Base-by-base conservation (phyloP, 2,888 invertebrate genomes). In the Drosophila meridiana region DNA sequence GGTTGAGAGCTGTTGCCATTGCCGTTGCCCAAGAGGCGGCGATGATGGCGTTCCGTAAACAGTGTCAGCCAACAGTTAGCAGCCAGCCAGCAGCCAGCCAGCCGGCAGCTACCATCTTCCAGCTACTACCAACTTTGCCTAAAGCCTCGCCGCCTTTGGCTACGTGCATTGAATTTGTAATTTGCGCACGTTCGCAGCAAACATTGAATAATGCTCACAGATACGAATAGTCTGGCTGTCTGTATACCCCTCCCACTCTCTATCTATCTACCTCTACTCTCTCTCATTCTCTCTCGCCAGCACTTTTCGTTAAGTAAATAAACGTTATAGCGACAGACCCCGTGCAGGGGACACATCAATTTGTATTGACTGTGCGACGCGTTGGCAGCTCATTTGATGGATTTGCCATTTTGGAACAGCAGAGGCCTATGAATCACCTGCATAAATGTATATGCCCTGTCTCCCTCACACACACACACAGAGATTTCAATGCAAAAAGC, bases 161-260 rank as follows among this genome's bases (percentile, higher is more conserved):
- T 73, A 89, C 91, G 90, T 91, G 90, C 82, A 76, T 80, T 80
- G 91, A 90, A 90, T 90, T 89, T 89, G 75, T 87, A 91, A 91
- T 91, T 90, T 88, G 76, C 78, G 77, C 91, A 90, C 88, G 91
- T 91, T 83, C 83, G 66, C 64, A 74, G 80, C 85, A 89, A 89
- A 90, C 87, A 87, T 86, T 87, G 90, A 87, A 87, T 83, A 87
- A 87, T 87, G 88, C 86, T 83, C 88, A 85, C 79, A 87, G 79
- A 89, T 87, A 83, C 69, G 66, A 69, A 89, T 75, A 79, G 60
- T 76, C 70, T 57, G 42, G 14, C 53, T 56, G n/a, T 11, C 14
- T n/a, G 20, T 20, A 20, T 20, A 20, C 20, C 20, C 20, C 53
- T 14, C 13, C 5, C 7, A 9, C 9, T 2, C 30, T 13, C 40